These are phyloP conservation scores for Apodemus speciosus DNA, from an alignment of 2,113 vertebrate species.

Conservation along the genomic window DNA sequence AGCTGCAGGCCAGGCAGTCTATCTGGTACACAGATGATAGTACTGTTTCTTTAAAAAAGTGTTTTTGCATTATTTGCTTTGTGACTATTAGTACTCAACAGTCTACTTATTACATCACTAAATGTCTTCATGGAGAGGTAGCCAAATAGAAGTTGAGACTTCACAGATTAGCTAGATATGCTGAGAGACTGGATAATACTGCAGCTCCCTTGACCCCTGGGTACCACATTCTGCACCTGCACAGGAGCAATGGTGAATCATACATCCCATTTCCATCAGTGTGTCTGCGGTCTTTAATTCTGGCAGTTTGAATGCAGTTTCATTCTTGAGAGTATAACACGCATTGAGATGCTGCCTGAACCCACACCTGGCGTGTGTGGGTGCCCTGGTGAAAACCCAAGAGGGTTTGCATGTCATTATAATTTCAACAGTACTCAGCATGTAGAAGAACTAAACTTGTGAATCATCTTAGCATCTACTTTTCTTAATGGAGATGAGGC, in stretches of 20 bases:
- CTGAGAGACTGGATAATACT: background rate
- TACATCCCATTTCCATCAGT: background rate
- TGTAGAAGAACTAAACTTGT: slow-evolving; percentile 47
- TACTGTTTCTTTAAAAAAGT: background rate
- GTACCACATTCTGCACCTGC: background rate
- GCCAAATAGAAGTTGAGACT: background rate
- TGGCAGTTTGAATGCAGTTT: slow-evolving; percentile 30
- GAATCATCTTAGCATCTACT: slow-evolving; percentile 12
- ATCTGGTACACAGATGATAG: background rate
- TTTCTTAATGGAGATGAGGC: slow-evolving; percentile 53
- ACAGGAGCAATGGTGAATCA: slow-evolving; percentile 4
- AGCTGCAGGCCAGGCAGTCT: background rate
- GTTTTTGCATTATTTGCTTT: background rate
- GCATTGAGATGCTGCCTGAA: slow-evolving; percentile 2
- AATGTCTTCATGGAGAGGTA: background rate
- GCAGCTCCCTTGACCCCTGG: background rate
- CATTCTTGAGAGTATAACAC: background rate
- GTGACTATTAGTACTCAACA: slow-evolving; percentile 1
- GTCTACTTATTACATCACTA: background rate
- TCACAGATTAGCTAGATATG: background rate
- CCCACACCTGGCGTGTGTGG: slow-evolving; percentile 28
- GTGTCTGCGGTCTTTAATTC: background rate
- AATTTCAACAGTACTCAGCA: slow-evolving; percentile 39
- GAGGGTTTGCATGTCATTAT: slow-evolving; percentile 34
- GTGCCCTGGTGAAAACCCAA: slow-evolving; percentile 11